Evolutionary conservation across 2,888 invertebrate genomes (phyloP), one percentile per base, ranked within the genome.

Genomic region (Troides oblongomaculatus): DNA sequence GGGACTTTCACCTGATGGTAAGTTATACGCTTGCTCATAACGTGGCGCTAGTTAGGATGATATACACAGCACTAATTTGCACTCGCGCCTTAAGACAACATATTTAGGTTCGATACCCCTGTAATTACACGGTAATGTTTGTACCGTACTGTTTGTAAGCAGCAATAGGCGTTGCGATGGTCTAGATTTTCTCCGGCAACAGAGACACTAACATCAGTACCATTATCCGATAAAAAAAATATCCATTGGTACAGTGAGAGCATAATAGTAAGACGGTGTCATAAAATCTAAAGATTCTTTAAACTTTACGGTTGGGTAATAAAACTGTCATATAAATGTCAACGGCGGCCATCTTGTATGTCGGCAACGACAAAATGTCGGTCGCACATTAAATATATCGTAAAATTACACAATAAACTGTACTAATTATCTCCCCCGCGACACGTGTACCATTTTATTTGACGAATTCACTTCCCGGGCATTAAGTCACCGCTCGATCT

Each of bases 401-500:
- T 79, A 78, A 81, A 80, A 75, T 74, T 64, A 68, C 68, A 72
- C 74, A 72, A 77, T 74, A 78, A 76, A 76, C 72, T 61, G 69
- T 66, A 69, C 72, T 75, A 77, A 76, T 76, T 72, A 75, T 72
- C 73, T 71, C 69, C 74, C 73, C 69, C 70, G 73, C 63, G 72
- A 78, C 81, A 79, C 74, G 77, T 81, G 80, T 78, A 73, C 68
- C 63, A 64, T 74, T n/a, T 23, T 62, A 74, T 74, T 74, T 72
- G 18, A 72, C 71, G 71, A 65, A 71, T 71, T 6, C 72, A 66
- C 75, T 79, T 80, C 79, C 78, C 75, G 75, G 62, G 75, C 62
- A 75, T 76, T 72, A 66, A 66, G 76, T 74, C 75, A 76, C 62
- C 68, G 65, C 61, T 64, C 68, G 67, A 72, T 69, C 67, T 69